These are phyloP conservation scores for Salvelinus sp. DNA, from an alignment of 2,113 vertebrate genomes.

Conservation along the genomic window DNA sequence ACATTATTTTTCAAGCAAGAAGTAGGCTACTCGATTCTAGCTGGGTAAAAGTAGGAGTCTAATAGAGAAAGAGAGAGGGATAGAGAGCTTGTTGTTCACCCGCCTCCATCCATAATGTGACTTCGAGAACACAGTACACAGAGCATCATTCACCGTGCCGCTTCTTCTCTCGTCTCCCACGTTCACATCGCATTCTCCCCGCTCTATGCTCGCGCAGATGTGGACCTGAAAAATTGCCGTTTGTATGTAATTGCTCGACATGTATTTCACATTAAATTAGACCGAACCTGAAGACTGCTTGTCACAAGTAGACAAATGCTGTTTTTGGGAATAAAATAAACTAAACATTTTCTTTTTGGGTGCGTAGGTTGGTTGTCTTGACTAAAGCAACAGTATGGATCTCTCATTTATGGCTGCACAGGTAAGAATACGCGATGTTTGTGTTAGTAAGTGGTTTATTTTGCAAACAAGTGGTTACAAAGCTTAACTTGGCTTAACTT, in stretches of 20 bases:
- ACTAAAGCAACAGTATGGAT: constrained; percentile 81
- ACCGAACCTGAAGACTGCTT: constrained; percentile 22
- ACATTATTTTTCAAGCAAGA: too few species aligned
- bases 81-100: not conserved
- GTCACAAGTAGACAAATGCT: constrained; percentile 45
- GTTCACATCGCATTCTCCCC: constrained; percentile 37
- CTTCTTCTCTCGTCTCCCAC: constrained; percentile 34
- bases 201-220: constrained; percentile 30
- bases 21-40: too few species aligned
- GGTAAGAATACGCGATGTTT: constrained; percentile 67
- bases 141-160: constrained; percentile 1
- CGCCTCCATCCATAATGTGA: too few species aligned
- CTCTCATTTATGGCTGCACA: constrained; percentile 96
- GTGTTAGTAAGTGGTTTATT: not conserved
- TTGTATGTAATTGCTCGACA: constrained; percentile 33
- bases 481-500: constrained; percentile 35
- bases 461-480: not conserved
- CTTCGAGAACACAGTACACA: too few species aligned
- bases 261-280: constrained; percentile 51
- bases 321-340: constrained; percentile 39
- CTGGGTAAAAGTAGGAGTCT: too few species aligned
- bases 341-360: constrained; percentile 38
- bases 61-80: not conserved
- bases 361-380: constrained; percentile 36
- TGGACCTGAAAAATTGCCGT: not conserved